Conservation (phyloP, 2,797 vertebrate genomes). For the Luscinia megarhynchos region DNA sequence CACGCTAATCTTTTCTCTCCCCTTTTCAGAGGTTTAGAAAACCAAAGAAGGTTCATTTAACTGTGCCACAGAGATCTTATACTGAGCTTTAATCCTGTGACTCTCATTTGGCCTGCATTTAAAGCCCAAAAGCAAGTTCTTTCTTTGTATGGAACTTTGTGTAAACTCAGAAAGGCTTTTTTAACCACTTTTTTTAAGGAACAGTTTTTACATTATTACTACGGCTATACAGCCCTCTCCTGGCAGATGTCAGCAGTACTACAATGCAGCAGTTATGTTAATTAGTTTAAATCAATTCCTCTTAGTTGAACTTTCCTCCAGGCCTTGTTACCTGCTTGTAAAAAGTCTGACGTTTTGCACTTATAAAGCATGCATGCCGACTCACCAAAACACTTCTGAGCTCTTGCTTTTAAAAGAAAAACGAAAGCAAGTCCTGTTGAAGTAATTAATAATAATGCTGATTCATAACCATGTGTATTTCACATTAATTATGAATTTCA, state of each 20-base stretch:
- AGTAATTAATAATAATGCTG: not conserved
- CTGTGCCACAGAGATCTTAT: not conserved
- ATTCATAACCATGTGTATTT: not conserved
- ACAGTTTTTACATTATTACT: not conserved
- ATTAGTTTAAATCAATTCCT: not conserved
- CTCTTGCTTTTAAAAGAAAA: not conserved
- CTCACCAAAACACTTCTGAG: not conserved
- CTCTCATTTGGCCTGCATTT: not conserved
- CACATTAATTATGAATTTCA: not conserved
- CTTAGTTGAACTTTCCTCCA: not conserved
- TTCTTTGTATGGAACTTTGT: not conserved
- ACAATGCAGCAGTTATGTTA: not conserved
- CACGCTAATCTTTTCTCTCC: not conserved
- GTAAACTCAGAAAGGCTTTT: not conserved
- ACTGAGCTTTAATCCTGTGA: not conserved
- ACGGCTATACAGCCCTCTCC: not conserved
- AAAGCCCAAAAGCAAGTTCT: not conserved
- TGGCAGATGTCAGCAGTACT: not conserved
- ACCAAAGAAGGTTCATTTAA: not conserved
- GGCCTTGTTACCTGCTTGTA: not conserved
- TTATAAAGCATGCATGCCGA: rapidly evolving
- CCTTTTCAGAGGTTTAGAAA: not conserved
- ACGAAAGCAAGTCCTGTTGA: not conserved
- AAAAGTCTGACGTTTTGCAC: not conserved
- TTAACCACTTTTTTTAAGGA: not conserved